Evolutionary conservation across 2,888 invertebrate species (phyloP).

Genomic region (Rotaria magnacalcarata): DNA sequence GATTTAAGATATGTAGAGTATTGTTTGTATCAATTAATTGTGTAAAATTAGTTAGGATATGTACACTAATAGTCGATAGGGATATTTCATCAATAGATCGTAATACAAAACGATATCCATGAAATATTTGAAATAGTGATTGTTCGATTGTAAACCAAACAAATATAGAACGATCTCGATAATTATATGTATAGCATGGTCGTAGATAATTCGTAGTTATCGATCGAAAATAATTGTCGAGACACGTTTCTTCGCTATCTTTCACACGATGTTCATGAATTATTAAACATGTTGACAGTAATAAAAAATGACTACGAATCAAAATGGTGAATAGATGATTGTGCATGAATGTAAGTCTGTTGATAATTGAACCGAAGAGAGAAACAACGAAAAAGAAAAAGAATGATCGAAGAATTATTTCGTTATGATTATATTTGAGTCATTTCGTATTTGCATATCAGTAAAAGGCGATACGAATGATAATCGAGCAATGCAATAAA

Average conservation of each 20-base stretch:
- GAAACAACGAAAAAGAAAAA: neutral
- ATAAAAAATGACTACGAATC: neutral
- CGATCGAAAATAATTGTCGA: neutral
- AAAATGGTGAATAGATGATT: neutral
- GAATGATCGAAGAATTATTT: neutral
- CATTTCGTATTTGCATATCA: neutral
- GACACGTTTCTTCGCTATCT: neutral
- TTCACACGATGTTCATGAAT: neutral
- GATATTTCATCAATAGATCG: neutral
- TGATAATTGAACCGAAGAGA: too few relatives aligned
- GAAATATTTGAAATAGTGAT: neutral
- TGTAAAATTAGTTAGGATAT: neutral
- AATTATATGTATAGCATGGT: neutral
- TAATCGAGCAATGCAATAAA: neutral
- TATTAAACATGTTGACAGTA: neutral
- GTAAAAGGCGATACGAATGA: neutral
- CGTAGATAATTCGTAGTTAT: neutral
- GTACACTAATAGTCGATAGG: neutral
- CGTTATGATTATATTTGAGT: neutral
- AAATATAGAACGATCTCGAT: neutral
- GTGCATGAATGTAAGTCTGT: neutral
- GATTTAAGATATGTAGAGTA: conserved; percentile 1
- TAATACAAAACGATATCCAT: neutral
- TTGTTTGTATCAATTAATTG: neutral
- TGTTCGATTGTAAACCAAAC: neutral